These are phyloP conservation scores for Acrobasis consociella DNA, from an alignment of 2,888 invertebrate genomes.

Conservation along the genomic window DNA sequence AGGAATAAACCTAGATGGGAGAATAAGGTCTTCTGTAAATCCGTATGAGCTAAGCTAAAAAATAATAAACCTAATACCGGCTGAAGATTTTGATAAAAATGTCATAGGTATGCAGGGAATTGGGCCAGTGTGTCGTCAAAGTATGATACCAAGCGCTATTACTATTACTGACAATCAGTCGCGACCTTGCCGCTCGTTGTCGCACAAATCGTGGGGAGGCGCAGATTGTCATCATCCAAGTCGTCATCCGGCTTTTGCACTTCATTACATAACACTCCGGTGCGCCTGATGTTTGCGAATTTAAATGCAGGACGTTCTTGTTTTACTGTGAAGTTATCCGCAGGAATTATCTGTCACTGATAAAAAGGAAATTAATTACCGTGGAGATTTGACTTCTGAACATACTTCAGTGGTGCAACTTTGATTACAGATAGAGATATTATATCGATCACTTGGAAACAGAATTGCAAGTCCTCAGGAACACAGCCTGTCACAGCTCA, in stretches of 20 bases:
- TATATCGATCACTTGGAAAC: neutral
- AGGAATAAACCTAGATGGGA: too few relatives aligned
- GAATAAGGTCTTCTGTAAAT: too few relatives aligned
- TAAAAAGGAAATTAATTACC: neutral
- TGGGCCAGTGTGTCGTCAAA: slow-evolving; percentile 68
- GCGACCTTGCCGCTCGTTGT: slow-evolving; percentile 79
- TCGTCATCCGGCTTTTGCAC: slow-evolving; percentile 77
- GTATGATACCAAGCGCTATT: slow-evolving; percentile 67
- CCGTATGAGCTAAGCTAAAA: too few relatives aligned
- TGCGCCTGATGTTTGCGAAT: slow-evolving; percentile 33
- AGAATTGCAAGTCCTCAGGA: slow-evolving; percentile 14
- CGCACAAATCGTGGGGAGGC: slow-evolving; percentile 75
- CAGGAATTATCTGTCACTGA: neutral
- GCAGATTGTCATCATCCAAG: slow-evolving; percentile 76
- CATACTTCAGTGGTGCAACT: too few relatives aligned
- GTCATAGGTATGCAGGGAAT: slow-evolving; percentile 38
- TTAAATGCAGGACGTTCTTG: slow-evolving; percentile 27
- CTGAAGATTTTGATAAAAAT: slow-evolving; percentile 18
- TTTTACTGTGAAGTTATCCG: slow-evolving; percentile 1
- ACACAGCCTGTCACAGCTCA: slow-evolving; percentile 18
- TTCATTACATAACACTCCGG: slow-evolving; percentile 65
- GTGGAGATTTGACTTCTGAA: too few relatives aligned
- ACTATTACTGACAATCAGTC: slow-evolving; percentile 78
- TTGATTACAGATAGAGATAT: too few relatives aligned
- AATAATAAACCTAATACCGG: too few relatives aligned